These are phyloP conservation scores for Istiophorus platypterus DNA, from an alignment of 2,113 vertebrate genomes.

Conservation along the genomic window DNA sequence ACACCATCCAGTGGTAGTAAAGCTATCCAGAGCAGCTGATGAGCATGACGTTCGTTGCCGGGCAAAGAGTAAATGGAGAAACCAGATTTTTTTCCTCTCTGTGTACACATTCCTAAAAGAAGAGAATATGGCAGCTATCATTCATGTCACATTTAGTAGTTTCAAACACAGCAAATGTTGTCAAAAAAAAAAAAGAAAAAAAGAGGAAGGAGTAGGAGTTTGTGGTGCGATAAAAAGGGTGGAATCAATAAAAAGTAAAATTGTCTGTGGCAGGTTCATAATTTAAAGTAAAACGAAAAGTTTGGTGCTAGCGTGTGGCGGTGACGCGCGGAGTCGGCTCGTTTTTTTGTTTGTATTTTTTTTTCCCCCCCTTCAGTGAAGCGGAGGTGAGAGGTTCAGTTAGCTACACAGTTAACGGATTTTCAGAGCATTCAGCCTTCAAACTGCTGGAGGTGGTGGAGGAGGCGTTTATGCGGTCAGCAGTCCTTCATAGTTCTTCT, in stretches of 20 bases:
- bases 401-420: conserved; percentile 39
- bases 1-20: conserved; percentile 23
- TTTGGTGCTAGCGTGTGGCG: conserved; percentile 48
- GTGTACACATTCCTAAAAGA: conserved; percentile 45
- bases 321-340: conserved; percentile 37
- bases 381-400: conserved; percentile 42
- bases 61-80: neutral
- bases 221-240: conserved; percentile 44
- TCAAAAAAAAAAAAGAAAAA: conserved; percentile 29
- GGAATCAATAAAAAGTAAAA: conserved; percentile 34
- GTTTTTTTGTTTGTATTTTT: neutral
- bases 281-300: conserved; percentile 64
- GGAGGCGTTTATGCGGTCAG: conserved; percentile 20
- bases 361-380: no score
- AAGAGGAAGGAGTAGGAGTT: conserved; percentile 3
- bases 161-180: conserved; percentile 58
- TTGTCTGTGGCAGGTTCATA: conserved; percentile 54
- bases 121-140: conserved; percentile 49
- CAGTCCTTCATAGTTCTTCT: conserved; percentile 52
- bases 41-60: conserved; percentile 13
- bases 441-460: conserved; percentile 22
- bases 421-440: conserved; percentile 19
- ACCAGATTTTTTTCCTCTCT: conserved; percentile 30
- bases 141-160: conserved; percentile 72
- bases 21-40: conserved; percentile 4